These are phyloP conservation scores for Mionectes olivaceus DNA, from an alignment of 2,797 vertebrate genomes.

Conservation along the genomic window DNA sequence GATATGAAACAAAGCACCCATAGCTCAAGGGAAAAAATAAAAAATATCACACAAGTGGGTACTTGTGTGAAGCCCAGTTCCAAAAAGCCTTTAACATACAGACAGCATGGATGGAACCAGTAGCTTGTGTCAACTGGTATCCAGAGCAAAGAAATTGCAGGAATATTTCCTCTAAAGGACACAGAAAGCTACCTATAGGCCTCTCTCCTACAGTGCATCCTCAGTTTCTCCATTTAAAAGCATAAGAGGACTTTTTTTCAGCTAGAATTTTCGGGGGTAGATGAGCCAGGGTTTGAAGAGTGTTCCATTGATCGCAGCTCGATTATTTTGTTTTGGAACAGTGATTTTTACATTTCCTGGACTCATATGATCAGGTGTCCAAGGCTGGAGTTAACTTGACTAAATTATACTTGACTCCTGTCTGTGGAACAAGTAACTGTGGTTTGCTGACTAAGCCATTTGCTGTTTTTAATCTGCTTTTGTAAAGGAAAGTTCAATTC, in stretches of 20 bases:
- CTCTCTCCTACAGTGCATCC: background rate
- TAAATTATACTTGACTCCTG: background rate
- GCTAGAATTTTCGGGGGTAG: background rate
- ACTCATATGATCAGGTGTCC: conserved; percentile 31
- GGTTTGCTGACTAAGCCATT: conserved; percentile 52
- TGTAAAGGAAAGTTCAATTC: conserved; percentile 54
- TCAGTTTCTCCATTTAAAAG: background rate
- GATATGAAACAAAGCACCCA: background rate
- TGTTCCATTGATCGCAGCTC: conserved; percentile 24
- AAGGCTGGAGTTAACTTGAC: conserved; percentile 27
- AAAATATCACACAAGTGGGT: background rate
- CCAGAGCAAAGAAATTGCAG: background rate
- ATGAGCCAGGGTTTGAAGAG: conserved; percentile 24
- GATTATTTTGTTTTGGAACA: conserved; percentile 27
- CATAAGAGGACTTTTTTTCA: background rate
- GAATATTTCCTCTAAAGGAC: background rate
- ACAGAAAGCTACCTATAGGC: background rate
- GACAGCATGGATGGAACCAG: background rate
- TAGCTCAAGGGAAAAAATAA: background rate
- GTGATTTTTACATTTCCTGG: conserved; percentile 38
- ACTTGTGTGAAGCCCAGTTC: background rate
- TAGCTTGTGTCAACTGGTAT: background rate
- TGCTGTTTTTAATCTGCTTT: conserved; percentile 25
- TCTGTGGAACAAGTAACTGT: conserved; percentile 25
- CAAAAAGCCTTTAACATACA: background rate